phyloP scores from a whole-genome alignment of 2,888 invertebrate genomes.

The Phragmatobia fuliginosa region DNA sequence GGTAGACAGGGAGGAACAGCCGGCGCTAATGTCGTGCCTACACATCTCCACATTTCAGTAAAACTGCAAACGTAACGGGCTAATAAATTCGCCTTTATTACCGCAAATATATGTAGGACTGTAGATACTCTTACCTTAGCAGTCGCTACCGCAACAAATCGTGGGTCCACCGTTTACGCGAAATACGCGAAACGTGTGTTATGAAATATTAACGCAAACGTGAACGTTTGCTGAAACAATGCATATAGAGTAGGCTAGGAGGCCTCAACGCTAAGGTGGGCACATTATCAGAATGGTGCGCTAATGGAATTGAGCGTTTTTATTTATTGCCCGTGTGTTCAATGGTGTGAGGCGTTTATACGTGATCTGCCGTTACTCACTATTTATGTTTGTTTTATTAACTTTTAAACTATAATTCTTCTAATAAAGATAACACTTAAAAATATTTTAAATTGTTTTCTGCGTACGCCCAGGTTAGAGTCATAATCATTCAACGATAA shows the following conservation, averaged over 20 bases:
- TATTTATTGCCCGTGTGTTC: slow-evolving; percentile 69
- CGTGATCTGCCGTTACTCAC: slow-evolving; percentile 59
- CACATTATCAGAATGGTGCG: slow-evolving; percentile 73
- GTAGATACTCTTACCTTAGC: slow-evolving; percentile 63
- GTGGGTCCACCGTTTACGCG: slow-evolving; percentile 69
- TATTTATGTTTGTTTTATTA: slow-evolving; percentile 56
- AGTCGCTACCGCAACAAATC: slow-evolving; percentile 79
- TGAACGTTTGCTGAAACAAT: slow-evolving; percentile 70
- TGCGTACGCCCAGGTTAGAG: neutral
- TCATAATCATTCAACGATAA: neutral
- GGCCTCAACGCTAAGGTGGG: slow-evolving; percentile 65
- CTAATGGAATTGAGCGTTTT: slow-evolving; percentile 73
- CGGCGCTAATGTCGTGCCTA: slow-evolving; percentile 71
- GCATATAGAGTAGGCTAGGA: slow-evolving; percentile 51
- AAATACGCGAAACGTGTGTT: slow-evolving; percentile 69
- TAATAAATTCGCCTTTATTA: slow-evolving; percentile 85
- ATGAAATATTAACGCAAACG: slow-evolving; percentile 77
- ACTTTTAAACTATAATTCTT: slow-evolving; percentile 43
- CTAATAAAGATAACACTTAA: neutral
- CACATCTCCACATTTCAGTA: slow-evolving; percentile 82
- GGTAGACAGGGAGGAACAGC: slow-evolving; percentile 59
- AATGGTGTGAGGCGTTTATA: slow-evolving; percentile 59
- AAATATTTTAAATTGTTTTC: neutral
- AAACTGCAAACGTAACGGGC: slow-evolving; percentile 83
- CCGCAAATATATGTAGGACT: slow-evolving; percentile 74